Evolutionary conservation across 23 tunicate genomes (phyloP).

Genomic region (Ascidia mentula): DNA sequence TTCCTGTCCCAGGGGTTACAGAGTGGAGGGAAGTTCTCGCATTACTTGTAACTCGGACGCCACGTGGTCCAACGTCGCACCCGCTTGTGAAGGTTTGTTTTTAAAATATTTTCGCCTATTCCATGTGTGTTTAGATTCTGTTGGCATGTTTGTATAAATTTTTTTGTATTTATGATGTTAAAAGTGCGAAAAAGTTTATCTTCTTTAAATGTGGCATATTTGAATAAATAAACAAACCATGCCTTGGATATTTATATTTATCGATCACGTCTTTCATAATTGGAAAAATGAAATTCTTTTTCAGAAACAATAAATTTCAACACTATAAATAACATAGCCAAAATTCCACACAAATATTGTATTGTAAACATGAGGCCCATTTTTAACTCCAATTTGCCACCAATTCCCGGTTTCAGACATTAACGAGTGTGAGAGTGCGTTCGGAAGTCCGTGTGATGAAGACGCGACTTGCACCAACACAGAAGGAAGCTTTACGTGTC

Average conservation of each 20-base stretch:
- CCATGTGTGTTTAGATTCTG: background rate
- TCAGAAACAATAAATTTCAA: too few relatives aligned
- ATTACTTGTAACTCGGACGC: constrained; percentile 18
- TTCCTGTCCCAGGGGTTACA: constrained; percentile 28
- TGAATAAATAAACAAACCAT: too few relatives aligned
- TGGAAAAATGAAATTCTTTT: background rate
- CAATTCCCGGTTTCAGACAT: constrained; percentile 14
- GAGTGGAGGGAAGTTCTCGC: constrained; percentile 25
- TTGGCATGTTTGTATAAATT: background rate
- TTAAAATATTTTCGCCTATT: too few relatives aligned
- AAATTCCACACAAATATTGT: too few relatives aligned
- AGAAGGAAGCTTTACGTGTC: constrained; percentile 32
- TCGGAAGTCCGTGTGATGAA: constrained; percentile 15
- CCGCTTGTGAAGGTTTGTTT: constrained; percentile 20
- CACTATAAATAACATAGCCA: too few relatives aligned
- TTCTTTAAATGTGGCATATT: too few relatives aligned
- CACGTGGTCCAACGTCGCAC: constrained; percentile 15
- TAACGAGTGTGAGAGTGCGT: constrained; percentile 37
- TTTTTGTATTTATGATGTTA: too few relatives aligned
- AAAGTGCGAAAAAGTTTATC: too few relatives aligned
- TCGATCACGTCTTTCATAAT: too few relatives aligned
- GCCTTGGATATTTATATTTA: too few relatives aligned
- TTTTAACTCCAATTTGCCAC: too few relatives aligned
- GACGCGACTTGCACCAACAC: constrained; percentile 43
- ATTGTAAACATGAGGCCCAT: too few relatives aligned